A percentile compares a stretch with the other conserved stretches of the same genome.
These are phyloP conservation scores for Syrista parreyssii DNA, from an alignment of 2,888 invertebrate species.

Conservation along the genomic window DNA sequence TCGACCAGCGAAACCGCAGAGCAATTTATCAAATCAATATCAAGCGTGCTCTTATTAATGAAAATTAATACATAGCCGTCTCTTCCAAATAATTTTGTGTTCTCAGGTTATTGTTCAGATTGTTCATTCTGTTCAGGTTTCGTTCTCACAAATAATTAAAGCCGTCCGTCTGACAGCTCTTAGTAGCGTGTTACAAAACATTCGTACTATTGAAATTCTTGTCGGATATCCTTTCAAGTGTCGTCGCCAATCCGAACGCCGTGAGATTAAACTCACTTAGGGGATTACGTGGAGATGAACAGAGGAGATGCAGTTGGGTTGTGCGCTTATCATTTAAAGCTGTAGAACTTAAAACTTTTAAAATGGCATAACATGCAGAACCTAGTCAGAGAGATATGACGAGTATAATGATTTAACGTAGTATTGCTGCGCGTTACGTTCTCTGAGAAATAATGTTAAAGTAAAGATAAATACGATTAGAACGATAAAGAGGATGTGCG, in stretches of 20 bases:
- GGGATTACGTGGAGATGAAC: not conserved
- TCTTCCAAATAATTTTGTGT: not conserved
- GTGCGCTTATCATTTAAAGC: not conserved
- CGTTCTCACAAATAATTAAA: not conserved
- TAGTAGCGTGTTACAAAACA: not conserved
- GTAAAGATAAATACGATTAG: not conserved
- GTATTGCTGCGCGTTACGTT: not conserved
- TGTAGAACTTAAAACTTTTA: not conserved
- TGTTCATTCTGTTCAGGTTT: not conserved
- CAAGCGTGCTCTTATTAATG: not conserved
- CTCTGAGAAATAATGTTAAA: not conserved
- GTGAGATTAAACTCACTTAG: not conserved
- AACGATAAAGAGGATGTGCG: not conserved
- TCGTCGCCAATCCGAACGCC: not conserved
- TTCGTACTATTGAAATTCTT: not conserved
- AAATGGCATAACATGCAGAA: not conserved
- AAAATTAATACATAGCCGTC: not conserved
- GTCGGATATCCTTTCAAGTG: not conserved
- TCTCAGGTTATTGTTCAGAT: not conserved
- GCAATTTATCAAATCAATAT: not conserved
- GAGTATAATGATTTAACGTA: not conserved
- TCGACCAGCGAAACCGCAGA: not conserved
- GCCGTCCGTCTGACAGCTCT: not conserved
- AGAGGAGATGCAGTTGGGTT: not conserved
- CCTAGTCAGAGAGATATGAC: not conserved